Evolutionary conservation across 2,888 invertebrate genomes (phyloP).

Genomic region (Platycheirus albimanus): DNA sequence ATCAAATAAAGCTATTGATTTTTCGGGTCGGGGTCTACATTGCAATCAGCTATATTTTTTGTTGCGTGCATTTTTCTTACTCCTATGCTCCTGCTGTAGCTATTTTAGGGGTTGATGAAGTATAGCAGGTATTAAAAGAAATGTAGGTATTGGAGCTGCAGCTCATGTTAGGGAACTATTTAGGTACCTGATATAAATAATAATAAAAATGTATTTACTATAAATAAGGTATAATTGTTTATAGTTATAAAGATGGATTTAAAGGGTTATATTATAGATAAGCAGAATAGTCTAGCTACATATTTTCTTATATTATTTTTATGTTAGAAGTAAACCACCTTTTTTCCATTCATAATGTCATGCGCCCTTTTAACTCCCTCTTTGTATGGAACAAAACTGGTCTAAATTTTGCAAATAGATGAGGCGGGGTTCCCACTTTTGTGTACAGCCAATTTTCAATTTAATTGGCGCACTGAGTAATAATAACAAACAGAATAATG

Average conservation of each 20-base stretch:
- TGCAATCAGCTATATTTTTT: slow-evolving; percentile 42
- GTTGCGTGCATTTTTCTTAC: slow-evolving; percentile 4
- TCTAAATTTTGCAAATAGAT: slow-evolving; percentile 16
- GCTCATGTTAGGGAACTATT: slow-evolving; percentile 14
- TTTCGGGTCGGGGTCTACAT: slow-evolving; percentile 50
- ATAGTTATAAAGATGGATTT: too few relatives aligned
- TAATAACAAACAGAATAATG: too few relatives aligned
- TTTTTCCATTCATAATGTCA: slow-evolving; percentile 47
- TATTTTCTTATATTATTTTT: too few relatives aligned
- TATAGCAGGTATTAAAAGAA: slow-evolving; percentile 17
- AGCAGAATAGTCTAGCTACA: not conserved
- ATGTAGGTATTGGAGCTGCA: slow-evolving; percentile 35
- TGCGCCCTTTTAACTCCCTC: slow-evolving; percentile 60
- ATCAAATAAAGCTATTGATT: slow-evolving; percentile 55
- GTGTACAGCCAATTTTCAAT: too few relatives aligned
- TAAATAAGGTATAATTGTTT: too few relatives aligned
- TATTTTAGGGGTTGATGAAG: slow-evolving; percentile 38
- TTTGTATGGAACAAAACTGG: not conserved
- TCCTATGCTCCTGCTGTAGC: slow-evolving; percentile 51
- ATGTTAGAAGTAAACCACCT: too few relatives aligned
- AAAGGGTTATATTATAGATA: too few relatives aligned
- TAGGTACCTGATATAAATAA: too few relatives aligned
- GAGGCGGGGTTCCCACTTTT: slow-evolving; percentile 3
- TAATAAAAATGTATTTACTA: too few relatives aligned
- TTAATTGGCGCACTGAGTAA: too few relatives aligned